Base-by-base conservation (phyloP, 1,140 invertebrate species). In the Drosophila gunungcola region DNA sequence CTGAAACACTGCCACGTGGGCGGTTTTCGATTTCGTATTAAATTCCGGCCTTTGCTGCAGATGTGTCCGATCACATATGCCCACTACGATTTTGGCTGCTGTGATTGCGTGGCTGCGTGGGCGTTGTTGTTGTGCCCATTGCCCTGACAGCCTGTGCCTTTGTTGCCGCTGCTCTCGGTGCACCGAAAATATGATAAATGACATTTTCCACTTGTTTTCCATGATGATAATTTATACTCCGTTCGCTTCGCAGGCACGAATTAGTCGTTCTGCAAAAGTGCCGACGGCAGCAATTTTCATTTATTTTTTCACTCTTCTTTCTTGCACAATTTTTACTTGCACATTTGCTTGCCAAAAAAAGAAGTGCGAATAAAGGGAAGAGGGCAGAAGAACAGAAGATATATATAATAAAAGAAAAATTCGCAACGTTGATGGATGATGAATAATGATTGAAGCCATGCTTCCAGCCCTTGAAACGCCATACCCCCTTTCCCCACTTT, bases 191-290 rank as follows among this genome's bases (percentile, higher is more conserved):
- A 89, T 89, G 84, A 89, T 89, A 89, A 89, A 89, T 89, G 84
- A 89, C 84, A 89, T 89, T 89, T 84, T 84, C 73, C 84, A 89
- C 84, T 89, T 89, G 84, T 89, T 84, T 89, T 89, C 77, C 84
- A 84, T 80, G 84, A 89, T 89, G 84, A 89, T 89, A 89, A 89
- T 89, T 89, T 89, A 89, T 89, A 90, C 83, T 88, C 75, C 65
- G 72, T 83, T 88, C 62, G 65, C 68, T 70, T 55, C 67, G 57
- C 80, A 79, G 75, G 76, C 81, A 67, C 73, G 84, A 89, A 89
- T 89, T 89, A 89, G 83, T 83, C 57, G 45, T 49, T 13, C 54
- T 36, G 78, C 60, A 63, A 78, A 79, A 84, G 78, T 78, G 78
- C 78, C 68, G 73, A 42, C 55, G 69, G 70, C 75, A 77, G 68